A percentile compares a stretch with the other conserved stretches of the same genome.
These are phyloP conservation scores for Arenaria interpres DNA, from an alignment of 2,113 vertebrate species.

Conservation along the genomic window DNA sequence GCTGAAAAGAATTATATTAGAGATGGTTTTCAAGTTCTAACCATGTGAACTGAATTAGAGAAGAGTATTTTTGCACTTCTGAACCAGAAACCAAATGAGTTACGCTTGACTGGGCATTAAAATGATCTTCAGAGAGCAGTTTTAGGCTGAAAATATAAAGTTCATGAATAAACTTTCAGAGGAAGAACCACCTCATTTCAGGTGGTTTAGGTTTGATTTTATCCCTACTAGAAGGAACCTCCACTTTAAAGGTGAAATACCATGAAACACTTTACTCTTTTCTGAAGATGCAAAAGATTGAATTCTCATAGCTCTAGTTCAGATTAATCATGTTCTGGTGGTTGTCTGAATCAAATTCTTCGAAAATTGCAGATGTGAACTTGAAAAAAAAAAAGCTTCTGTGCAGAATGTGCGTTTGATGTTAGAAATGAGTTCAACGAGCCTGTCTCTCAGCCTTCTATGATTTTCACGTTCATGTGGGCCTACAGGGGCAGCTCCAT, in stretches of 20 bases:
- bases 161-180: neutral
- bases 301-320: neutral
- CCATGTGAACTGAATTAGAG: neutral
- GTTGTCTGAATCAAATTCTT: neutral
- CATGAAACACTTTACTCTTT: accelerated
- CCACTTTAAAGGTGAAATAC: neutral
- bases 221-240: neutral
- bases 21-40: neutral
- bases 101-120: neutral
- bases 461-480: neutral
- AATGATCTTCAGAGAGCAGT: neutral
- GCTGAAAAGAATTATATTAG: neutral
- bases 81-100: neutral
- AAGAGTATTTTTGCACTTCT: neutral
- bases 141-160: neutral
- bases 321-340: neutral
- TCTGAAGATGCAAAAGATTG: neutral
- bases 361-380: neutral
- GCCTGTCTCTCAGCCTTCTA: neutral
- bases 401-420: neutral
- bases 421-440: neutral
- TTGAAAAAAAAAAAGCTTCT: neutral
- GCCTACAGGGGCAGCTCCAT: neutral
- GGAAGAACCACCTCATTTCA: neutral
- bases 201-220: neutral